phyloP scores from a whole-genome alignment of 2,888 invertebrate species.

The Drosophila macrospina region DNA sequence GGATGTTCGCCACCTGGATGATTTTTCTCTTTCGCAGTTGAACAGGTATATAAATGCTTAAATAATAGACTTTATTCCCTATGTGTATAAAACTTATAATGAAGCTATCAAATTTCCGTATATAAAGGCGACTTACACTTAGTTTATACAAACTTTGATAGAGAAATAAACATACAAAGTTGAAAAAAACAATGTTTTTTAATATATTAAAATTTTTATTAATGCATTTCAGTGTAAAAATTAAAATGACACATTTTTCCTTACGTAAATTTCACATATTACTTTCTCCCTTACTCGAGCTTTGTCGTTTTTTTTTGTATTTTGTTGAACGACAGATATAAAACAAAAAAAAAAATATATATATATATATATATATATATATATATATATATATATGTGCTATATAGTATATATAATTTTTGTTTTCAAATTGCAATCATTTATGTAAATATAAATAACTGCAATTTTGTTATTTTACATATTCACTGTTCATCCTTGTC shows the following conservation, averaged over 20 bases:
- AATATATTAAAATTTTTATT: conserved; percentile 76
- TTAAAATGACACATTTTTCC: conserved; percentile 81
- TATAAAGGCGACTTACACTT: too few species aligned
- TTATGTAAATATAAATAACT: conserved; percentile 55
- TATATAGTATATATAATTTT: conserved; percentile 11
- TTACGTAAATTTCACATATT: conserved; percentile 76
- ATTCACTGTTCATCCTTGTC: conserved; percentile 68
- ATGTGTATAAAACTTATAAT: too few species aligned
- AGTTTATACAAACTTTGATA: too few species aligned
- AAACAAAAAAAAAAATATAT: conserved; percentile 73
- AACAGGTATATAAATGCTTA: too few species aligned
- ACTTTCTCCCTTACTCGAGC: conserved; percentile 45
- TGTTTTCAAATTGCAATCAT: conserved; percentile 46
- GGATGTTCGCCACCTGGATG: too few species aligned
- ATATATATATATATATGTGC: conserved; percentile 2
- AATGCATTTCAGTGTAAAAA: conserved; percentile 80
- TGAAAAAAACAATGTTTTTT: not conserved
- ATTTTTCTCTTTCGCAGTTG: too few species aligned
- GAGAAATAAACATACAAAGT: too few species aligned
- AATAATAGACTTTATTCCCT: too few species aligned
- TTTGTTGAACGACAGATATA: conserved; percentile 68
- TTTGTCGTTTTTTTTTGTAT: conserved; percentile 51
- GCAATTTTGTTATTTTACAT: conserved; percentile 72
- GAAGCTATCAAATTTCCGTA: too few species aligned
- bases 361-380: conserved; percentile 34